A percentile compares a stretch with the other conserved stretches of the same genome.
Conservation (phyloP, 2,888 invertebrate species). For the Dioctria rufipes region DNA sequence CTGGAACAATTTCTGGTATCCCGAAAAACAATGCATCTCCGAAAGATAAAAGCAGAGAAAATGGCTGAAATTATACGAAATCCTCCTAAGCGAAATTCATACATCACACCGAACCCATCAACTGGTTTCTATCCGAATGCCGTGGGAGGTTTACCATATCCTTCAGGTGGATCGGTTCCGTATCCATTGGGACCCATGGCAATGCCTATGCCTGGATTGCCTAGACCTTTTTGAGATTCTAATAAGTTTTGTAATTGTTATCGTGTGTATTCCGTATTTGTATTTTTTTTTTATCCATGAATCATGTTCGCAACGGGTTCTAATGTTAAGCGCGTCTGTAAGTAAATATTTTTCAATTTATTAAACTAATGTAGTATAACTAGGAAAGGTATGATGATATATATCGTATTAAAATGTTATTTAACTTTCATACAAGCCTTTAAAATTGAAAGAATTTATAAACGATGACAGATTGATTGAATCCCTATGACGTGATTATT, state of each 20-base stretch:
- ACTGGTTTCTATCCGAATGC: conserved; percentile 67
- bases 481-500: too few relatives aligned
- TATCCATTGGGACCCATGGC: conserved; percentile 76
- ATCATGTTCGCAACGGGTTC: neutral
- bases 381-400: neutral
- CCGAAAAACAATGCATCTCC: conserved; percentile 83
- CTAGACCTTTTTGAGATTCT: conserved; percentile 50
- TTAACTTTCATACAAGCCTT: neutral
- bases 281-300: neutral
- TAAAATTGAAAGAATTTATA: too few relatives aligned
- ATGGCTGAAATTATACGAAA: conserved; percentile 81
- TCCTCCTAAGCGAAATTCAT: conserved; percentile 65
- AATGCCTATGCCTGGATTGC: conserved; percentile 83
- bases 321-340: neutral
- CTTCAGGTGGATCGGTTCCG: conserved; percentile 70
- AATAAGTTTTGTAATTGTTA: conserved; percentile 2
- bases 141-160: conserved; percentile 77
- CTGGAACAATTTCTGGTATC: conserved; percentile 85
- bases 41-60: conserved; percentile 95
- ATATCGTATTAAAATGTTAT: neutral
- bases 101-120: conserved; percentile 63
- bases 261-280: neutral
- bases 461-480: too few relatives aligned
- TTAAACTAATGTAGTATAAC: neutral
- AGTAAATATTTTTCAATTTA: neutral